Evolutionary conservation across 1,140 invertebrate species (phyloP).

Genomic region (Antheraea pernyi): DNA sequence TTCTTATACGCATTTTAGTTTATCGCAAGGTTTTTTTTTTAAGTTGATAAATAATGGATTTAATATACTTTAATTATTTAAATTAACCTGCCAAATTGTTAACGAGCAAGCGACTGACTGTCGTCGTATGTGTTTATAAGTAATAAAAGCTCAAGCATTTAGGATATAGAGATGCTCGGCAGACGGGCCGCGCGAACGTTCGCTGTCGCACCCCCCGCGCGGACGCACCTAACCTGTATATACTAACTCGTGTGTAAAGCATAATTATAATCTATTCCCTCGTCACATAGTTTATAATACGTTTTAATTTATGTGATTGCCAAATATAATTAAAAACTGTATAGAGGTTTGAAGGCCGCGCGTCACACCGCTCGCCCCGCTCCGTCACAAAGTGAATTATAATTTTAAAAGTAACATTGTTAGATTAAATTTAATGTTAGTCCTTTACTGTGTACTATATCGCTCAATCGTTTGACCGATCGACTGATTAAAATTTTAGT

Average conservation of each 20-base stretch:
- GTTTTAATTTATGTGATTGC: slow-evolving; percentile 76
- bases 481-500: slow-evolving; percentile 79
- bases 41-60: slow-evolving; percentile 54
- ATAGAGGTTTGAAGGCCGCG: slow-evolving; percentile 51
- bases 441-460: slow-evolving; percentile 77
- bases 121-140: slow-evolving; percentile 59
- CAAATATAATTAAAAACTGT: slow-evolving; percentile 73
- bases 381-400: slow-evolving; percentile 67
- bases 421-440: slow-evolving; percentile 79
- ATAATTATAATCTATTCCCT: slow-evolving; percentile 76
- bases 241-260: slow-evolving; percentile 72
- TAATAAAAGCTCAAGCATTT: slow-evolving; percentile 72
- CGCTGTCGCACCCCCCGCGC: slow-evolving; percentile 51
- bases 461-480: slow-evolving; percentile 78
- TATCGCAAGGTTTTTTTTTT: slow-evolving; percentile 55
- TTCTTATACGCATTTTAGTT: slow-evolving; percentile 75
- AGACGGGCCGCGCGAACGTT: slow-evolving; percentile 16
- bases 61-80: slow-evolving; percentile 71
- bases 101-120: slow-evolving; percentile 61
- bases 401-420: slow-evolving; percentile 76
- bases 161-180: slow-evolving; percentile 51
- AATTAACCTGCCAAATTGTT: slow-evolving; percentile 76
- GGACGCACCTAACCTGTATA: slow-evolving; percentile 52
- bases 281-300: slow-evolving; percentile 73
- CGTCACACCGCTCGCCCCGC: slow-evolving; percentile 44